Evolutionary conservation across 2,797 vertebrate species (phyloP).

Genomic region (Trachurus trachurus): DNA sequence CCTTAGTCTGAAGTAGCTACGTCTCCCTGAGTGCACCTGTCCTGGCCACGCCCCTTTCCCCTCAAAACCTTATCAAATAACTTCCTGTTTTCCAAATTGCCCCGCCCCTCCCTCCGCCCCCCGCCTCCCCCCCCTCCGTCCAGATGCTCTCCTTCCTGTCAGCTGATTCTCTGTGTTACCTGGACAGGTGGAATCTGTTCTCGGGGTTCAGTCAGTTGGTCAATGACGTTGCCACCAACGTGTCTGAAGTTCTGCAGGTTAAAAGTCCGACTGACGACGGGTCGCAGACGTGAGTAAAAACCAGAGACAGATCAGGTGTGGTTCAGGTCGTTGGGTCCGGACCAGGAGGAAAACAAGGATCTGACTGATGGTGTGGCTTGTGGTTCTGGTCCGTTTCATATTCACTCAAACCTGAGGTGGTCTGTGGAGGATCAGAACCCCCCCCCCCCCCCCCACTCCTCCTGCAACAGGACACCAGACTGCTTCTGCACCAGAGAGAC

Average conservation of each 20-base stretch:
- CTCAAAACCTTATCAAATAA: not conserved
- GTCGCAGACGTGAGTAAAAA: constrained; percentile 92
- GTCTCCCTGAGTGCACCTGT: constrained; percentile 26
- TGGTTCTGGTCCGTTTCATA: not conserved
- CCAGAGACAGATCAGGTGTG: not conserved
- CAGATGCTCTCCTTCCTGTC: constrained; percentile 25
- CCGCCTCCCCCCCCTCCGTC: too few relatives aligned
- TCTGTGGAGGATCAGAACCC: too few relatives aligned
- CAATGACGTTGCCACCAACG: constrained; percentile 88
- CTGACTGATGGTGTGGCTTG: not conserved
- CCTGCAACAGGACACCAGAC: not conserved
- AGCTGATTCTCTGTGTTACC: constrained; percentile 80
- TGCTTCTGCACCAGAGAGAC: not conserved
- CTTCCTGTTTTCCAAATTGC: not conserved
- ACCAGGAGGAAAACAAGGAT: not conserved
- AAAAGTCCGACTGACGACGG: constrained; percentile 92
- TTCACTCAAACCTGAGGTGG: too few relatives aligned
- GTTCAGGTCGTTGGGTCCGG: not conserved
- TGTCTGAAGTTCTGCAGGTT: constrained; percentile 88
- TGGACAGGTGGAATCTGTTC: constrained; percentile 96
- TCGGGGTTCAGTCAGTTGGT: constrained; percentile 96
- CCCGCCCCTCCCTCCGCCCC: not conserved
- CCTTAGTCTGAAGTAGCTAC: constrained; percentile 11
- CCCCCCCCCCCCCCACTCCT: too few relatives aligned
- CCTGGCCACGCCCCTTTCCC: constrained; percentile 18